These are phyloP conservation scores for Rhinolophus ferrumequinum DNA, from an alignment of 2,113 vertebrate species.

Conservation along the genomic window DNA sequence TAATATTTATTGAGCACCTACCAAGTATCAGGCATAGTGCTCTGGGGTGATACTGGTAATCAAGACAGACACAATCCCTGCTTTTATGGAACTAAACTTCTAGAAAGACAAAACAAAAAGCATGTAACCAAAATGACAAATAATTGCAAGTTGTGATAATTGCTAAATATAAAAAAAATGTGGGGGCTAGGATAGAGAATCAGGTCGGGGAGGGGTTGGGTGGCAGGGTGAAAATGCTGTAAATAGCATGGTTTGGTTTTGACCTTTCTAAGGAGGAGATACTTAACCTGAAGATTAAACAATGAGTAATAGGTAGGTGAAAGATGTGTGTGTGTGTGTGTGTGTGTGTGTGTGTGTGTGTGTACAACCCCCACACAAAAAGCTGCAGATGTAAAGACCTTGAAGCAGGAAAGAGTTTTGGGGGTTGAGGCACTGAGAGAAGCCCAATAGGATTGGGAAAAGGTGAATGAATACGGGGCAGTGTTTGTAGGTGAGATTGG, in stretches of 20 bases:
- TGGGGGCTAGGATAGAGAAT: neutral
- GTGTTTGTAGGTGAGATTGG: neutral
- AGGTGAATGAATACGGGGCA: neutral
- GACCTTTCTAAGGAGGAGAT: neutral
- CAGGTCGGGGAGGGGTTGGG: too few relatives aligned
- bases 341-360: too few relatives aligned
- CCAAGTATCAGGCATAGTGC: neutral
- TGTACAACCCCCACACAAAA: neutral
- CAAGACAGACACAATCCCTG: neutral
- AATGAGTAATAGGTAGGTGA: neutral
- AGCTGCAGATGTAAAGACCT: neutral
- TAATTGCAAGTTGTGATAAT: neutral
- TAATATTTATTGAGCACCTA: neutral
- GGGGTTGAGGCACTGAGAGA: neutral
- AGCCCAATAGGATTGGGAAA: neutral
- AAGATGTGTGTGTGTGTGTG: neutral
- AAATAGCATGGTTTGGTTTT: neutral
- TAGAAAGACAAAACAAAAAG: conserved; percentile 7
- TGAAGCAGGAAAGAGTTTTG: neutral
- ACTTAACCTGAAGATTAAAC: neutral
- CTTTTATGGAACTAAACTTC: neutral
- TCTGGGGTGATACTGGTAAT: neutral
- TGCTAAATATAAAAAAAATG: neutral
- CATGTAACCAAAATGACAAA: neutral
- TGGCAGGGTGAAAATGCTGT: neutral